A percentile compares a stretch with the other conserved stretches of the same genome.
Evolutionary conservation across 1,140 invertebrate species (phyloP).

Genomic region (Hermetia illucens): DNA sequence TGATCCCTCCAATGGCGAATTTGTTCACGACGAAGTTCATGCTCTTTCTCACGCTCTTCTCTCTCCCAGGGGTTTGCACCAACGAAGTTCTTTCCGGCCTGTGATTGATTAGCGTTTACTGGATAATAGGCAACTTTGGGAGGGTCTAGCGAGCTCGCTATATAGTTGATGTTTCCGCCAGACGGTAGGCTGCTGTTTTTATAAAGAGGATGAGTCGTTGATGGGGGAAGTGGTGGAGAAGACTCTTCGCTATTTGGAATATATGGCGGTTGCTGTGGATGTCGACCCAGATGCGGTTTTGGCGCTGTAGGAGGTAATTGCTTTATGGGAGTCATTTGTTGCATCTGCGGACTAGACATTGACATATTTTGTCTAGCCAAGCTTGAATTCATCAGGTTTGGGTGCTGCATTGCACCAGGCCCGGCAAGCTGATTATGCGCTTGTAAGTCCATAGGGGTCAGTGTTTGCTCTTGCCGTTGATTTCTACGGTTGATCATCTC

Average conservation of each 20-base stretch:
- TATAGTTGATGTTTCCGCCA: slow-evolving; percentile 25
- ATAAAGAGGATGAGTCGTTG: slow-evolving; percentile 58
- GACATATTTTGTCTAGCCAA: slow-evolving; percentile 1
- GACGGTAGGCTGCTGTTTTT: slow-evolving; percentile 41
- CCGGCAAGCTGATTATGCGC: slow-evolving; percentile 3
- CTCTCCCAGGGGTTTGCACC: slow-evolving; percentile 71
- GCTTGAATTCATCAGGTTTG: slow-evolving; percentile 1
- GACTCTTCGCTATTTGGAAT: slow-evolving; percentile 25
- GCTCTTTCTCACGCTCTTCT: slow-evolving; percentile 70
- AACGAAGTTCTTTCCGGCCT: slow-evolving; percentile 7
- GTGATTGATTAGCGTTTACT: slow-evolving; percentile 15
- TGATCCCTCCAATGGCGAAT: slow-evolving; percentile 57
- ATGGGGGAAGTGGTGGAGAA: slow-evolving; percentile 55
- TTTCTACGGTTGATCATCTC: slow-evolving; percentile 44
- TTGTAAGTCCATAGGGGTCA: slow-evolving; percentile 10
- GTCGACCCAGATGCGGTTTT: slow-evolving; percentile 25
- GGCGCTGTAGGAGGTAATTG: slow-evolving; percentile 24
- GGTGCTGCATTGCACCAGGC: neutral
- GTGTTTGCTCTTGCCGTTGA: slow-evolving; percentile 30
- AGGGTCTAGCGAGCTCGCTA: slow-evolving; percentile 51
- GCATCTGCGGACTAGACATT: slow-evolving; percentile 1
- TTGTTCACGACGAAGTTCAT: slow-evolving; percentile 25
- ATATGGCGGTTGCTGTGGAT: slow-evolving; percentile 12
- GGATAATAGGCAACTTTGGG: slow-evolving; percentile 60
- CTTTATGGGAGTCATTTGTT: slow-evolving; percentile 3